Evolutionary conservation across 2,797 vertebrate genomes (phyloP), one percentile per base, ranked within the genome.

Genomic region (Melanotaenia maccullochi): DNA sequence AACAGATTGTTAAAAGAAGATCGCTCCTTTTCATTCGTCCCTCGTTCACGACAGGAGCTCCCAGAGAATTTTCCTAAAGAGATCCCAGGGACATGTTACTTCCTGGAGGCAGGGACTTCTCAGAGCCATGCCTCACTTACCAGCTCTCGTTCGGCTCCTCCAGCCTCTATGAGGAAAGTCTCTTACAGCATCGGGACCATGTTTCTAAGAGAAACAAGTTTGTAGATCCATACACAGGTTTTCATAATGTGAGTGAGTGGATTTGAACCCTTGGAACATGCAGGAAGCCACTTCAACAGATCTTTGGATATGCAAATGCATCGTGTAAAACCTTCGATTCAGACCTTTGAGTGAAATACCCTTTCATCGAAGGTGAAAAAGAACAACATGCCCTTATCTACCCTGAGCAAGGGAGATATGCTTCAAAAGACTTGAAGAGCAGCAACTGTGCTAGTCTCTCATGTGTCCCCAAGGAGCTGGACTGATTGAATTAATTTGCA

Each of bases 111-210:
- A 60, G 97, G 95, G 76, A 97, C 94, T 55, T 95, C 94, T 77
- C 96, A 96, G 83, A 98, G 97, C 90, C 96, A 94, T 2, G 88
- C 91, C 71, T 93, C 94, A 0, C 67, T 94, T 84, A 93, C 93
- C 88, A 94, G 92, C 90, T 94, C 93, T 59, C 93, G 96, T 83
- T 97, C 97, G 6, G 85, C 96, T 72, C 94, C 97, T 25, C 95
- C 97, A 47, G 94, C 96, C 61, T 96, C 96, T 91, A 96, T 97
- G 89, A 97, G 96, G 88, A 99, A 98, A 89, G 95, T 98, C 83
- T 98, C 97, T 81, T 99, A 99, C 94, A 97, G 97, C 94, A 99
- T 99, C 3, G 98, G 98, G 84, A 99, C 98, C 89, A 99, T 99
- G 98, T 99, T 99, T 92, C 96, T 99, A 78, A 96, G 98, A 91